Evolutionary conservation across 2,797 vertebrate species (phyloP).

Genomic region (Lithobates sylvaticus): DNA sequence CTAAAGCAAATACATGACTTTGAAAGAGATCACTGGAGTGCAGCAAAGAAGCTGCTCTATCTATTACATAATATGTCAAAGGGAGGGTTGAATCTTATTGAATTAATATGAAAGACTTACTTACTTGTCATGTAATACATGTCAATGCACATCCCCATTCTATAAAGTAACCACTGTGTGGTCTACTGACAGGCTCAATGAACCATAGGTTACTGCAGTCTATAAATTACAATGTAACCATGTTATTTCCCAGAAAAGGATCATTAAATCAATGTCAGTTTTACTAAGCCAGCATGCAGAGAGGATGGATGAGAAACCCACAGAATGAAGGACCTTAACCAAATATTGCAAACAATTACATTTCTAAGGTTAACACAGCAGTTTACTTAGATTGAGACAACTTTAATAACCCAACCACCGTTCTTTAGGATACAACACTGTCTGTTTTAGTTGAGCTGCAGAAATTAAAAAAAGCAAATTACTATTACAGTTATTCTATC

Average conservation of each 20-base stretch:
- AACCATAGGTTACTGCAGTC: slow-evolving; percentile 59
- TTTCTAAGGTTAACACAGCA: slow-evolving; percentile 14
- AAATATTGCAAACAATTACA: slow-evolving; percentile 48
- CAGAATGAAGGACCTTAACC: slow-evolving; percentile 25
- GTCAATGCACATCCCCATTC: slow-evolving; percentile 53
- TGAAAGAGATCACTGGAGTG: slow-evolving; percentile 27
- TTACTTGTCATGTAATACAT: slow-evolving; percentile 59
- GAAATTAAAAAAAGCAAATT: neutral
- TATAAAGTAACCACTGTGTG: slow-evolving; percentile 53
- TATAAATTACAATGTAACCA: slow-evolving; percentile 60
- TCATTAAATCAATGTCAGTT: slow-evolving; percentile 63
- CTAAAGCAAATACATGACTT: slow-evolving; percentile 21
- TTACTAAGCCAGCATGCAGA: slow-evolving; percentile 55
- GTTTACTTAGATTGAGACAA: neutral
- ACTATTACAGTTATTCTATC: neutral
- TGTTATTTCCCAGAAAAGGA: slow-evolving; percentile 60
- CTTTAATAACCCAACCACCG: slow-evolving; percentile 9
- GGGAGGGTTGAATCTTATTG: slow-evolving; percentile 17
- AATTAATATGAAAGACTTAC: slow-evolving; percentile 56
- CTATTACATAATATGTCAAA: slow-evolving; percentile 43
- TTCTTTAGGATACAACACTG: neutral
- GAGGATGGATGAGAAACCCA: slow-evolving; percentile 51
- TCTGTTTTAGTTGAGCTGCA: neutral
- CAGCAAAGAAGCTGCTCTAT: slow-evolving; percentile 3
- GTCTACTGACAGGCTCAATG: slow-evolving; percentile 58